phyloP scores from a whole-genome alignment of 2,797 vertebrate genomes.

The Miichthys miiuy region DNA sequence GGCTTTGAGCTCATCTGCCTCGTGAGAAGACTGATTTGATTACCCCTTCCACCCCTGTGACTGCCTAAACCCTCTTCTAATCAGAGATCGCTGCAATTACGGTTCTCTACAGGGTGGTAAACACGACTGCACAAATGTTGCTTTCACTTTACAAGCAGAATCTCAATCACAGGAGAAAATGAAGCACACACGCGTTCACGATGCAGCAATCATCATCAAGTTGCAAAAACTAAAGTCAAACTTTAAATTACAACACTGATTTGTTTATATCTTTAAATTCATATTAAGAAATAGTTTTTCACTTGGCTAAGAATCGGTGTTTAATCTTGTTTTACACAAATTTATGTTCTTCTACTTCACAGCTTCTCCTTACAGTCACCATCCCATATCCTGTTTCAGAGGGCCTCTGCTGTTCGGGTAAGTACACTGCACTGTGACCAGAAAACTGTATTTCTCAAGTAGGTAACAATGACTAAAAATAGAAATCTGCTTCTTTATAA shows the following conservation, averaged over 20 bases:
- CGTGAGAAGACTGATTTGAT: conserved; percentile 54
- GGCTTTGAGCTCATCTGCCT: conserved; percentile 46
- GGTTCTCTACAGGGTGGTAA: conserved; percentile 32
- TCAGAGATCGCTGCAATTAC: conserved; percentile 59
- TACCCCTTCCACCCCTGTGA: conserved; percentile 26
- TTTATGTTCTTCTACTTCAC: not conserved
- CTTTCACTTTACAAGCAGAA: conserved; percentile 27
- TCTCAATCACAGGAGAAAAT: conserved; percentile 11
- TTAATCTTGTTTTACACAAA: not conserved
- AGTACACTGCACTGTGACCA: not conserved
- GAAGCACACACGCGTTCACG: not conserved
- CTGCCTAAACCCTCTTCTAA: conserved; percentile 37
- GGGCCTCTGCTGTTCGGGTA: conserved; percentile 53
- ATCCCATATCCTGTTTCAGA: conserved; percentile 6
- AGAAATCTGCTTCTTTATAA: not conserved
- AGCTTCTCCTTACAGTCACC: not conserved
- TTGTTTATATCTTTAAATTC: not conserved
- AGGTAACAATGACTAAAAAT: not conserved
- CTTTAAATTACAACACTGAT: not conserved
- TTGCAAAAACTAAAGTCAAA: not conserved
- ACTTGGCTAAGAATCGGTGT: not conserved
- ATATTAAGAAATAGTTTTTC: not conserved
- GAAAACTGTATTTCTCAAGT: no score
- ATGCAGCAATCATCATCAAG: not conserved
- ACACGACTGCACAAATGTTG: conserved; percentile 25